Conservation (phyloP, 2,113 vertebrate genomes). For the Chrysemys picta region DNA sequence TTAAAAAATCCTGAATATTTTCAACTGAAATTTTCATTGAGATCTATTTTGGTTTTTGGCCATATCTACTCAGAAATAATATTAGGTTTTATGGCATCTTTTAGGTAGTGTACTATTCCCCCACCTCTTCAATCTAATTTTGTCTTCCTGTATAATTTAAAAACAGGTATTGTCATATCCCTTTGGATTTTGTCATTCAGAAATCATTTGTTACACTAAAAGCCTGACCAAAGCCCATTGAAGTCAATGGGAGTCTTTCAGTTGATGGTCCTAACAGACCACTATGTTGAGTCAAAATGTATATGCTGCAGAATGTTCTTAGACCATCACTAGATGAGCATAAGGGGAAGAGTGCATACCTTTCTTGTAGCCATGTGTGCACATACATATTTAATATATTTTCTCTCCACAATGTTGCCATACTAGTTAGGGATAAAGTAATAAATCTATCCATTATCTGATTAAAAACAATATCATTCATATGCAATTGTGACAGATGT, state of each 20-base stretch:
- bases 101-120: neutral
- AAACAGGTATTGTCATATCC: neutral
- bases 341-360: neutral
- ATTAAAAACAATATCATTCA: slow-evolving; percentile 56
- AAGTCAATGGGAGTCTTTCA: slow-evolving; percentile 27
- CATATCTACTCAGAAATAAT: neutral
- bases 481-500: slow-evolving; percentile 64
- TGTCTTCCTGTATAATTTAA: slow-evolving; percentile 18
- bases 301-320: neutral
- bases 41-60: neutral
- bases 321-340: neutral
- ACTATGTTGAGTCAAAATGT: neutral
- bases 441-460: slow-evolving; percentile 55
- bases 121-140: neutral
- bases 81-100: neutral
- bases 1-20: neutral
- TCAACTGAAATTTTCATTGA: neutral
- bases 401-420: neutral
- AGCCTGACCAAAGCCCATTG: neutral
- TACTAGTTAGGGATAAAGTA: neutral
- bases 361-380: neutral
- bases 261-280: slow-evolving; percentile 5
- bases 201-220: slow-evolving; percentile 26
- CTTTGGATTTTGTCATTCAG: slow-evolving; percentile 48
- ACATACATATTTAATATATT: neutral